These are phyloP conservation scores for Erannis defoliaria DNA, from an alignment of 2,888 invertebrate genomes.

Conservation along the genomic window DNA sequence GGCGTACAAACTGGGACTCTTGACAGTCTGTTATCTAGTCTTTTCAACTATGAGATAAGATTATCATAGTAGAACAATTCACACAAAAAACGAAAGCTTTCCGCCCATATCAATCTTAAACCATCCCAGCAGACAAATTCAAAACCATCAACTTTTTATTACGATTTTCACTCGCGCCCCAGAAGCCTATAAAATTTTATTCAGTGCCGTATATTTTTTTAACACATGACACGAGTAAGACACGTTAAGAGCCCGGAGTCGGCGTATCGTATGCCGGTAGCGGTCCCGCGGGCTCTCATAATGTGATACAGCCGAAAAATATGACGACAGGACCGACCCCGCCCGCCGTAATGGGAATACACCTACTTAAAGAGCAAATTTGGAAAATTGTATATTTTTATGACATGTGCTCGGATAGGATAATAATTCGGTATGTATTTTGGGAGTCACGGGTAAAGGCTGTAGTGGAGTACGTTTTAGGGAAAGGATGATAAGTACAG, in stretches of 20 bases:
- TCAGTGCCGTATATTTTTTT: constrained; percentile 42
- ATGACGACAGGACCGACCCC: constrained; percentile 49
- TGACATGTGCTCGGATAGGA: constrained; percentile 26
- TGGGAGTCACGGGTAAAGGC: neutral
- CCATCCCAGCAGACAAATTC: constrained; percentile 16
- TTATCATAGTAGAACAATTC: neutral
- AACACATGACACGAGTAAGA: constrained; percentile 37
- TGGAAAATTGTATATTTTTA: constrained; percentile 40
- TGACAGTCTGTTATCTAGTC: too few species aligned
- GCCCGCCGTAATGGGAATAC: constrained; percentile 50
- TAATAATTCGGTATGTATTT: constrained; percentile 15
- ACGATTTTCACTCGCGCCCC: constrained; percentile 29
- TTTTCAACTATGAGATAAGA: neutral
- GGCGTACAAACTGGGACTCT: too few species aligned
- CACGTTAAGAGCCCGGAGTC: constrained; percentile 52
- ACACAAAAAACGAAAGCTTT: constrained; percentile 4
- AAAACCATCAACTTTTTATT: constrained; percentile 28
- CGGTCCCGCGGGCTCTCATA: constrained; percentile 51
- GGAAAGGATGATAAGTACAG: neutral
- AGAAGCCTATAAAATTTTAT: constrained; percentile 38
- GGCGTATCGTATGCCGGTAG: constrained; percentile 48
- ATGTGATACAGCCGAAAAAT: constrained; percentile 58
- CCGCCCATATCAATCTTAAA: constrained; percentile 25
- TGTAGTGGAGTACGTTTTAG: neutral
- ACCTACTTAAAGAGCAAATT: constrained; percentile 43